phyloP scores from a whole-genome alignment of 2,113 vertebrate species.

The Phrynosoma platyrhinos region DNA sequence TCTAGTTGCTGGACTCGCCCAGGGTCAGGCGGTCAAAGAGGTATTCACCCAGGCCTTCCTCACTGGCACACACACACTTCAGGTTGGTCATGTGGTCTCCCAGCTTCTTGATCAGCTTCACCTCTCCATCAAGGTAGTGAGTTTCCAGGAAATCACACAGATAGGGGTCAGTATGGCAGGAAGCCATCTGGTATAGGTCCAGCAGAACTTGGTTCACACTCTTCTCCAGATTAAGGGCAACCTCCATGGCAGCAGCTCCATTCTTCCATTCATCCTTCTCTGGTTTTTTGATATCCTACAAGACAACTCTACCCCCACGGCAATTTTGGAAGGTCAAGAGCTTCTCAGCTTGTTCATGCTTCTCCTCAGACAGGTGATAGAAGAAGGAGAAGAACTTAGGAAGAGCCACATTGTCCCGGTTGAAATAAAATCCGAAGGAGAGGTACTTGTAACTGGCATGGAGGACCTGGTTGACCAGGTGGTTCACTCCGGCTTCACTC shows the following conservation, averaged over 20 bases:
- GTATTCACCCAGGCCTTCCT: slow-evolving; percentile 70
- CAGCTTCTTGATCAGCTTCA: slow-evolving; percentile 71
- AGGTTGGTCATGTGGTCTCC: slow-evolving; percentile 69
- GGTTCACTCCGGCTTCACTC: too few relatives aligned
- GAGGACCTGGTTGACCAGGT: too few relatives aligned
- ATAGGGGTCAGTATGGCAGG: too few relatives aligned
- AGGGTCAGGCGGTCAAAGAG: slow-evolving; percentile 74
- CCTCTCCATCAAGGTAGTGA: slow-evolving; percentile 67
- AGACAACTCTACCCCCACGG: background rate
- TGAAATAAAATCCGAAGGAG: slow-evolving; percentile 81
- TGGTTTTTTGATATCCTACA: too few relatives aligned
- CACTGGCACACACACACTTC: slow-evolving; percentile 44
- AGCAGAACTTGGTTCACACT: too few relatives aligned
- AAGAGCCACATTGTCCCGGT: slow-evolving; percentile 87
- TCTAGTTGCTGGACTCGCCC: slow-evolving; percentile 36
- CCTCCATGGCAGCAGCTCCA: too few relatives aligned
- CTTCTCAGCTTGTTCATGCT: slow-evolving; percentile 82
- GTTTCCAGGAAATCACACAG: slow-evolving; percentile 74
- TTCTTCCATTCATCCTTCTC: too few relatives aligned
- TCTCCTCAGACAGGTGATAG: slow-evolving; percentile 83
- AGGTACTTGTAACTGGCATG: too few relatives aligned
- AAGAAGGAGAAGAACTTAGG: slow-evolving; percentile 85
- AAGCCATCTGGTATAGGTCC: too few relatives aligned
- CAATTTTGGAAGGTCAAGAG: slow-evolving; percentile 86
- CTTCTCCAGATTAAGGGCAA: too few relatives aligned